Conservation (phyloP, 2,113 vertebrate genomes). For the Oncorhynchus masou region DNA sequence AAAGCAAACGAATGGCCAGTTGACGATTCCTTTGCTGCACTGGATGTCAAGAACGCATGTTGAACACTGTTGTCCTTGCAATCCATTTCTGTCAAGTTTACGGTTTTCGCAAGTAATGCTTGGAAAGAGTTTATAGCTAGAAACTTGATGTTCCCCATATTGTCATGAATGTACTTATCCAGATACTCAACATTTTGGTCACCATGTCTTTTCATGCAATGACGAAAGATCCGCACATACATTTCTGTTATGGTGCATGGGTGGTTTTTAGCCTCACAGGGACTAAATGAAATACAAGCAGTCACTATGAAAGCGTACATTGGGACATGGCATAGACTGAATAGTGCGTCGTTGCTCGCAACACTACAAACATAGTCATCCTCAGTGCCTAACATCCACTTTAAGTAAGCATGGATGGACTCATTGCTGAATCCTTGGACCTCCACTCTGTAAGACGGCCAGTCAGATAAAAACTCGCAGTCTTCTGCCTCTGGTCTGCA, state of each 20-base stretch:
- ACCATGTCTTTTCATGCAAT: constrained; percentile 23
- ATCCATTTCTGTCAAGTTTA: constrained; percentile 19
- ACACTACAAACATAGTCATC: constrained; percentile 11
- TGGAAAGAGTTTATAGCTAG: constrained; percentile 24
- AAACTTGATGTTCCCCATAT: constrained; percentile 2
- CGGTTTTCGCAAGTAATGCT: constrained; percentile 22
- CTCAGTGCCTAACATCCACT: constrained; percentile 22
- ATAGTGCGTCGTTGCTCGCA: constrained; percentile 26
- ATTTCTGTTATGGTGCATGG: constrained; percentile 38
- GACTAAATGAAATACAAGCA: constrained; percentile 25
- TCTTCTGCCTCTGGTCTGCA: constrained; percentile 39
- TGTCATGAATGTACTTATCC: constrained; percentile 34
- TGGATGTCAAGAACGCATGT: constrained; percentile 28
- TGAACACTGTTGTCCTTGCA: constrained; percentile 11
- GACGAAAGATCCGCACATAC: constrained; percentile 37
- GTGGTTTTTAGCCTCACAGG: background rate
- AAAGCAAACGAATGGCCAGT: constrained; percentile 22
- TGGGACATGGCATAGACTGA: constrained; percentile 47
- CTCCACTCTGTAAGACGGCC: constrained; percentile 37
- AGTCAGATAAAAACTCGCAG: constrained; percentile 26
- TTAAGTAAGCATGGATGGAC: constrained; percentile 34
- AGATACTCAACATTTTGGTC: constrained; percentile 6
- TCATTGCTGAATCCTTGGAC: constrained; percentile 34
- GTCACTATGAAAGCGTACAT: constrained; percentile 43
- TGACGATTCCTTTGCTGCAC: constrained; percentile 1